phyloP scores from a whole-genome alignment of 1,140 invertebrate species.

The Caenorhabditis latens region DNA sequence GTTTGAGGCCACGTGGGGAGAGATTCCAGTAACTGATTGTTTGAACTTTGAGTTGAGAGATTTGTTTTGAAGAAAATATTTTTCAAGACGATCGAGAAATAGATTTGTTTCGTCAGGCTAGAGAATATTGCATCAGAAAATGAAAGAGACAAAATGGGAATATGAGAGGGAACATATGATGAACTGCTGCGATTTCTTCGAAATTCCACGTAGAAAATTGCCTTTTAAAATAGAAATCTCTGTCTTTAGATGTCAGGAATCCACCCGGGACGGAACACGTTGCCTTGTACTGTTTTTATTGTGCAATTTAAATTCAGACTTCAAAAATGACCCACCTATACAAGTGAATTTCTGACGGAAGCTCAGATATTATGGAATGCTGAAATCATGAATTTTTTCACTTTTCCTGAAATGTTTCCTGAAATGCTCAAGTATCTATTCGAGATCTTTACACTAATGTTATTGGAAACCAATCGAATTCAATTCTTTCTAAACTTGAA shows the following conservation, averaged over 20 bases:
- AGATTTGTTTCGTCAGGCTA: not conserved
- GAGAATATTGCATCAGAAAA: conserved; percentile 37
- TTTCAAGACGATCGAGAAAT: not conserved
- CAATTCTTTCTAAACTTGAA: too few relatives aligned
- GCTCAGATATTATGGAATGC: not conserved
- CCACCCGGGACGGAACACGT: too few relatives aligned
- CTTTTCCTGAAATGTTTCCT: too few relatives aligned
- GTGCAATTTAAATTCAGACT: not conserved
- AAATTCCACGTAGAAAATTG: conserved; percentile 1
- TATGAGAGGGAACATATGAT: not conserved
- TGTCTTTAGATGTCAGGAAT: not conserved
- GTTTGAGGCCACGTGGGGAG: conserved; percentile 20
- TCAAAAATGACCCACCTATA: too few relatives aligned
- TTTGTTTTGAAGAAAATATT: not conserved
- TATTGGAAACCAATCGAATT: too few relatives aligned
- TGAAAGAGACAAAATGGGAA: too few relatives aligned
- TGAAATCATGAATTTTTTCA: not conserved
- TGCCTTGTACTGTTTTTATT: too few relatives aligned
- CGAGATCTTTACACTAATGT: too few relatives aligned
- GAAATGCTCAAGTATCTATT: too few relatives aligned
- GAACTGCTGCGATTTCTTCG: not conserved
- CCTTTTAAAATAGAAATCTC: not conserved
- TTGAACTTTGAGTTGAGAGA: conserved; percentile 1
- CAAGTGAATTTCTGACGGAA: not conserved
- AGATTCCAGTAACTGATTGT: not conserved